Conservation (phyloP, 2,113 vertebrate species). For the Mohoua ochrocephala region DNA sequence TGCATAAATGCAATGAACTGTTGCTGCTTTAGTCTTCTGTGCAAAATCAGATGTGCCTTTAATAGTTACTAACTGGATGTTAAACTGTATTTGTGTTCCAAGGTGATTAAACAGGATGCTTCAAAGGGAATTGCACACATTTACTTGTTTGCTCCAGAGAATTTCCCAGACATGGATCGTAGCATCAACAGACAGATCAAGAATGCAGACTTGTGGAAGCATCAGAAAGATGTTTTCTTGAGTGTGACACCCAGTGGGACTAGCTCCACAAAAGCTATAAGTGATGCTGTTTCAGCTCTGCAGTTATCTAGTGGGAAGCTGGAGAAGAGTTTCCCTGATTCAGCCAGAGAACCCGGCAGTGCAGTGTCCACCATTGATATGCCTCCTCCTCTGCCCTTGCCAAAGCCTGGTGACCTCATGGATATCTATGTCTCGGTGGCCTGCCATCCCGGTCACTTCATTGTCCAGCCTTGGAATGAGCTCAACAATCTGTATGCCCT, state of each 20-base stretch:
- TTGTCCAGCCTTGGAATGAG: slow-evolving; percentile 90
- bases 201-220: slow-evolving; percentile 80
- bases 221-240: slow-evolving; percentile 88
- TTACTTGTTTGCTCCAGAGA: slow-evolving; percentile 80
- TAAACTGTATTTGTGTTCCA: background rate
- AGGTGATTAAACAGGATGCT: slow-evolving; percentile 82
- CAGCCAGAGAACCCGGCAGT: slow-evolving; percentile 14
- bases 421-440: slow-evolving; percentile 88
- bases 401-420: slow-evolving; percentile 81
- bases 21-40: background rate
- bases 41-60: background rate
- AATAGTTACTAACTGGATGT: background rate
- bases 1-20: background rate
- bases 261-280: background rate
- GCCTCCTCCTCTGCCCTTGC: slow-evolving; percentile 78
- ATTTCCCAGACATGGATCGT: slow-evolving; percentile 65
- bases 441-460: slow-evolving; percentile 91
- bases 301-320: background rate
- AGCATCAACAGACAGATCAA: slow-evolving; percentile 85
- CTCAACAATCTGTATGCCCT: slow-evolving; percentile 86
- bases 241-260: slow-evolving; percentile 58
- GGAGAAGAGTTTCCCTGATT: slow-evolving; percentile 26
- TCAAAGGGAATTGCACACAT: slow-evolving; percentile 71
- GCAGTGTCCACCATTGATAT: background rate
- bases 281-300: background rate